These are phyloP conservation scores for Ochlodes sylvanus DNA, from an alignment of 2,888 invertebrate species.

Conservation along the genomic window DNA sequence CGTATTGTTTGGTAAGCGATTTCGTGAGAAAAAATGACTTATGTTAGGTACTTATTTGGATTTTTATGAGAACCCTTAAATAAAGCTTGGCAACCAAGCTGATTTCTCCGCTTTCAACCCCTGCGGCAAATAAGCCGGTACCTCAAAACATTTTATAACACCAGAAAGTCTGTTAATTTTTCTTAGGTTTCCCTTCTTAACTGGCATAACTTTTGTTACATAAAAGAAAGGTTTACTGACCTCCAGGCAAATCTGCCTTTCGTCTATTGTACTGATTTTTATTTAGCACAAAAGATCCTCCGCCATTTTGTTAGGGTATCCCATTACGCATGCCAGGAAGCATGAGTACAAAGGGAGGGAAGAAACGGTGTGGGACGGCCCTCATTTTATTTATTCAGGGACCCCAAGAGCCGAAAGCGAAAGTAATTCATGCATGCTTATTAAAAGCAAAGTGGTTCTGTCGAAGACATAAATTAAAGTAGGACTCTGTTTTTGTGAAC, in stretches of 20 bases:
- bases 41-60: neutral
- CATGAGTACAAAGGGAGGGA: slow-evolving; percentile 71
- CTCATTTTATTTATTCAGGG: slow-evolving; percentile 79
- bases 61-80: neutral
- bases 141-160: neutral
- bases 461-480: slow-evolving; percentile 62
- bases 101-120: neutral
- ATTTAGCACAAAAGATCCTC: slow-evolving; percentile 70
- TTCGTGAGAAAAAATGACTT: neutral
- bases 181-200: slow-evolving; percentile 15
- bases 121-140: neutral
- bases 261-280: slow-evolving; percentile 68
- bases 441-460: slow-evolving; percentile 71
- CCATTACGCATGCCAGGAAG: slow-evolving; percentile 77
- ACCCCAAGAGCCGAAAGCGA: slow-evolving; percentile 60
- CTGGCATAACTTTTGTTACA: slow-evolving; percentile 28
- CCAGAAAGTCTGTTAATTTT: slow-evolving; percentile 11
- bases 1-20: neutral
- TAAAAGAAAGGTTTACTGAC: slow-evolving; percentile 40
- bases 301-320: slow-evolving; percentile 71
- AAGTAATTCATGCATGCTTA: slow-evolving; percentile 79
- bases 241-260: slow-evolving; percentile 44
- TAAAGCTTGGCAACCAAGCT: neutral
- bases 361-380: slow-evolving; percentile 70
- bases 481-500: slow-evolving; percentile 31